These are phyloP conservation scores for Eilema griseolum DNA, from an alignment of 2,888 invertebrate species.

Conservation along the genomic window DNA sequence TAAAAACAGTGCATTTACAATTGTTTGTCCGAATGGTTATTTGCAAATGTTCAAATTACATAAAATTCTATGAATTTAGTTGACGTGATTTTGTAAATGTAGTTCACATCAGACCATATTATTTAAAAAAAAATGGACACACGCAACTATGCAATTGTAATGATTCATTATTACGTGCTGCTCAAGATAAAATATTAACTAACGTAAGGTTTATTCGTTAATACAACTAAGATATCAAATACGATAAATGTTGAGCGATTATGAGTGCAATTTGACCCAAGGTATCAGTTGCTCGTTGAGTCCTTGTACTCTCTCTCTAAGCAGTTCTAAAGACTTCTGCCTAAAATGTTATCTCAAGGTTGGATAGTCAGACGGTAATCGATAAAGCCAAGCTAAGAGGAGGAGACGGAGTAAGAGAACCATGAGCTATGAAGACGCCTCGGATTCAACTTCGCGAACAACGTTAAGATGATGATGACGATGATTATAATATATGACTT, in stretches of 20 bases:
- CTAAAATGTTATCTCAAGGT: no score
- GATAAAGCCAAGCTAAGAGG: no score
- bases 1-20: not conserved
- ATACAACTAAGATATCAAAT: not conserved
- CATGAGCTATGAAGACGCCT: no score
- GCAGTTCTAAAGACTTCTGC: no score
- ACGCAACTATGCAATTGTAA: slow-evolving; percentile 1
- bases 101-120: not conserved
- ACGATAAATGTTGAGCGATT: not conserved
- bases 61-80: not conserved
- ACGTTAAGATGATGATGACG: no score
- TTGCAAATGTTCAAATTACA: not conserved
- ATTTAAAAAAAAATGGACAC: not conserved
- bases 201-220: not conserved
- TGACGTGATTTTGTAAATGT: slow-evolving; percentile 9
- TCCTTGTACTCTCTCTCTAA: no score
- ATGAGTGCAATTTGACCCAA: not conserved
- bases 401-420: no score
- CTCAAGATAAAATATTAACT: no score
- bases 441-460: no score
- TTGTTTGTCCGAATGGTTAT: not conserved
- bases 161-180: slow-evolving; percentile 3
- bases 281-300: no score
- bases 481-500: no score
- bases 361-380: no score